Evolutionary conservation across 2,797 vertebrate genomes (phyloP), one percentile per base, ranked within the genome.

Genomic region (Notolabrus celidotus): DNA sequence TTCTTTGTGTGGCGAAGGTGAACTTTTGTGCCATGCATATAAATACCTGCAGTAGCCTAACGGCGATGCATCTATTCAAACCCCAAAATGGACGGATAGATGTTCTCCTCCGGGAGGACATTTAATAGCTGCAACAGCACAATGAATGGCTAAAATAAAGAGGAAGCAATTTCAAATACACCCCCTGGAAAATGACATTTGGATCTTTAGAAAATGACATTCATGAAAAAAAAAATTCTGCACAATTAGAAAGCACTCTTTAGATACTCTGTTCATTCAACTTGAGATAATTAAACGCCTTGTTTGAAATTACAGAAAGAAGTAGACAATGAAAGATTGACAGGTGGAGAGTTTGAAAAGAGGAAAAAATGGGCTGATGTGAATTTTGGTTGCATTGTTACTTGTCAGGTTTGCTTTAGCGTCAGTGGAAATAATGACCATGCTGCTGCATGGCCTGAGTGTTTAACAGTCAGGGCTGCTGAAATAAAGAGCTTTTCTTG

Each of bases 221-320:
- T 86, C 79, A 72, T 11, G 60, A 54, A 81, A 79, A 45, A 73
- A 73, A 63, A 70, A 39, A 39, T 52, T n/a, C 33, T 46, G 53
- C 25, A 79, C 79, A 91, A 91, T 91, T 85, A 81, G 57, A 84
- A 63, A 82, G 70, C 77, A 73, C 71, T 60, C 65, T 84, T 86
- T 74, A 85, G 85, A 86, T 77, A 89, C 74, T 87, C 55, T 22
- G 61, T 85, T 82, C 77, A 80, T 90, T 91, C 57, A 79, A 52
- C 56, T 68, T 51, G 68, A 87, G 84, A 91, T 90, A 86, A 92
- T 92, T 83, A 87, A 88, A 88, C 49, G 42, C 66, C 77, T 80
- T 65, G 29, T 75, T 82, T 83, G 76, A 71, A 83, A 73, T 67
- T 75, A 64, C 72, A 67, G 65, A 25, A 19, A 63, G 52, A 70